These are phyloP conservation scores for Corella eumyota DNA, from an alignment of 23 tunicate genomes.

Conservation along the genomic window DNA sequence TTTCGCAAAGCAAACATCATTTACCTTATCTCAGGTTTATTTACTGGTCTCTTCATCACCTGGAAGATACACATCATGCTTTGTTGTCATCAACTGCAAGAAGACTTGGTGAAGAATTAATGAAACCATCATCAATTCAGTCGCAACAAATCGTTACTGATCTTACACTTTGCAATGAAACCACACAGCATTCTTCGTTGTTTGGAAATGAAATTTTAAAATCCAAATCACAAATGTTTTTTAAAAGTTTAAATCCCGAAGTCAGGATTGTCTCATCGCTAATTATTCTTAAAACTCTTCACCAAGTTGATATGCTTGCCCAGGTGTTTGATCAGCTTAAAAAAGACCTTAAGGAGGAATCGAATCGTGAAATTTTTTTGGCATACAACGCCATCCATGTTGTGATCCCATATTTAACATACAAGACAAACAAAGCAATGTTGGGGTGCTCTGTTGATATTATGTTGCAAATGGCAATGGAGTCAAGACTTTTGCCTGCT, in stretches of 20 bases:
- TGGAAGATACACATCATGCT: conserved; percentile 65
- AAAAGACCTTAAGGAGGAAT: conserved; percentile 58
- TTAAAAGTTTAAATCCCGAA: conserved; percentile 49
- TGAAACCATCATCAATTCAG: conserved; percentile 17
- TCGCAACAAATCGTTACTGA: conserved; percentile 7
- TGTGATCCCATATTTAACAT: conserved; percentile 55
- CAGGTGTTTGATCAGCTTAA: conserved; percentile 71
- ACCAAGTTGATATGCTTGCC: conserved; percentile 85
- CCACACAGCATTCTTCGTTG: not conserved
- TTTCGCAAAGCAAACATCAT: conserved; percentile 42
- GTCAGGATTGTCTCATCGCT: conserved; percentile 54
- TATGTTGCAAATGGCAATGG: conserved; percentile 78
- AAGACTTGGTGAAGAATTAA: conserved; percentile 74
- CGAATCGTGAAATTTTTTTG: conserved; percentile 35
- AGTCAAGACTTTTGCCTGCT: conserved; percentile 44
- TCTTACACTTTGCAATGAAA: not conserved
- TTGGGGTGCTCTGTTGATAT: conserved; percentile 63
- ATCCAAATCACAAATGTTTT: conserved; percentile 6
- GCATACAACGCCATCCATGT: conserved; percentile 47
- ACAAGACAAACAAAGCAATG: conserved; percentile 72
- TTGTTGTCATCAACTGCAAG: conserved; percentile 79
- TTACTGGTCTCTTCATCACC: conserved; percentile 56
- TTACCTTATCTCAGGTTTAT: conserved; percentile 51
- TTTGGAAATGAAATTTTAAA: conserved; percentile 8
- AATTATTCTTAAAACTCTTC: conserved; percentile 66